phyloP scores from a whole-genome alignment of 2,888 invertebrate species.

The Conistra vaccinii region DNA sequence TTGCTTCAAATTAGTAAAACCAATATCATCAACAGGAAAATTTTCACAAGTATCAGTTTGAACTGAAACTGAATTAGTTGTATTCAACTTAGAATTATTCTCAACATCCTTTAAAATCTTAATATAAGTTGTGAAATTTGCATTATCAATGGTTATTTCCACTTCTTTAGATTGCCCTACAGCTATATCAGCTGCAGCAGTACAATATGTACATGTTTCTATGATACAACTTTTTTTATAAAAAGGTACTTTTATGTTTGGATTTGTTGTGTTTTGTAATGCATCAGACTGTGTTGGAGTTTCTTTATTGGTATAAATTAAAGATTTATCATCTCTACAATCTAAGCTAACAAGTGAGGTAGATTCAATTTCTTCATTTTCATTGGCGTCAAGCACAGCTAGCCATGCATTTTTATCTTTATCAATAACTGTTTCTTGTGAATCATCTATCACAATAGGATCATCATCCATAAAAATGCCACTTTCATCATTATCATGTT shows the following conservation, averaged over 20 bases:
- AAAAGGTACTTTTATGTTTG: constrained; percentile 76
- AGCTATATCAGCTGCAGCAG: constrained; percentile 35
- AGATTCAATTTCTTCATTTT: constrained; percentile 61
- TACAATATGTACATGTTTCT: constrained; percentile 73
- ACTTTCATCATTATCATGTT: constrained; percentile 77
- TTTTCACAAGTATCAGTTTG: constrained; percentile 76
- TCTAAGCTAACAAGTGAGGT: constrained; percentile 55
- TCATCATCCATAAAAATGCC: constrained; percentile 81
- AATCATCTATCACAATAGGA: constrained; percentile 78
- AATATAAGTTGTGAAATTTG: constrained; percentile 73
- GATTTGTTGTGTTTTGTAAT: constrained; percentile 28
- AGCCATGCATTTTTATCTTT: constrained; percentile 83
- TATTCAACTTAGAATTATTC: constrained; percentile 44
- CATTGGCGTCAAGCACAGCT: constrained; percentile 78
- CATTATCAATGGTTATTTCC: constrained; percentile 77
- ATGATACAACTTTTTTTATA: constrained; percentile 76
- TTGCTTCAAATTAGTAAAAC: constrained; percentile 10
- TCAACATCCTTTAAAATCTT: constrained; percentile 70
- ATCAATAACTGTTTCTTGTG: constrained; percentile 75
- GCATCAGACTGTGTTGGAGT: background rate
- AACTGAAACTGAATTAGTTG: constrained; percentile 66
- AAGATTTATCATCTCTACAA: constrained; percentile 29
- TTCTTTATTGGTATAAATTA: constrained; percentile 26
- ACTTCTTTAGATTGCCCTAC: constrained; percentile 66
- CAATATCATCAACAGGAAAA: constrained; percentile 5